Evolutionary conservation across 2,888 invertebrate species (phyloP), one percentile per base, ranked within the genome.

Genomic region (Drosophila colorata): DNA sequence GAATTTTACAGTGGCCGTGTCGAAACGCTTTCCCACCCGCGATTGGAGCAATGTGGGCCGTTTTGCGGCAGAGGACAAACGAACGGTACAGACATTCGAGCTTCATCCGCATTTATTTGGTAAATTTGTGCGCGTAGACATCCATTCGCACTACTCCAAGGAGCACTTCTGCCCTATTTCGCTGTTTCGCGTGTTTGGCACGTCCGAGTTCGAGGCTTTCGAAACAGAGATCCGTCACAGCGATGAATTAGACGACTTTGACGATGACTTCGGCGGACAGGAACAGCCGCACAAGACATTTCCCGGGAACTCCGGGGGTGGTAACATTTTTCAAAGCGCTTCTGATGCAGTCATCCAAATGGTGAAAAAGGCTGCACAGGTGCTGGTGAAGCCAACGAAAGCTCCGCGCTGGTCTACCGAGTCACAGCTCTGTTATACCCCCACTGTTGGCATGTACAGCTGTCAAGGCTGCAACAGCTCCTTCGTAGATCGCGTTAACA

Each of bases 121-220:
- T 23, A 98, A 98, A 92, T 97, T 96, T 91, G 95, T 98, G 48
- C 97, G 97, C 90, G 95, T 97, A 0, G 99, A 99, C 88, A 94
- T 99, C 89, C 94, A 97, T 72, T 97, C 98, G 38, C 98, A 99
- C 92, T 97, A 98, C 91, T 99, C 99, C 18, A 95, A 96, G 8
- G 99, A 99, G 92, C 99, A 99, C 91, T 99, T 97, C 91, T 99
- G 99, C 91, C 99, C 99, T 0, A 94, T 99, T 73, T 98, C 98
- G n/a, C 93, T 98, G 51, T 97, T 99, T 91, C 95, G 97, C 69
- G 97, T 98, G 1, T 98, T 96, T 90, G 99, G 98, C 16, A 97
- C 97, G 2, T 98, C 97, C 13, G 98, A 98, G 90, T 97, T 96
- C 90, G 97, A 97, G 91, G 97, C 97, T 1, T 92, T 97, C 48